phyloP scores from a whole-genome alignment of 2,888 invertebrate genomes.

The Drosophila incognita region DNA sequence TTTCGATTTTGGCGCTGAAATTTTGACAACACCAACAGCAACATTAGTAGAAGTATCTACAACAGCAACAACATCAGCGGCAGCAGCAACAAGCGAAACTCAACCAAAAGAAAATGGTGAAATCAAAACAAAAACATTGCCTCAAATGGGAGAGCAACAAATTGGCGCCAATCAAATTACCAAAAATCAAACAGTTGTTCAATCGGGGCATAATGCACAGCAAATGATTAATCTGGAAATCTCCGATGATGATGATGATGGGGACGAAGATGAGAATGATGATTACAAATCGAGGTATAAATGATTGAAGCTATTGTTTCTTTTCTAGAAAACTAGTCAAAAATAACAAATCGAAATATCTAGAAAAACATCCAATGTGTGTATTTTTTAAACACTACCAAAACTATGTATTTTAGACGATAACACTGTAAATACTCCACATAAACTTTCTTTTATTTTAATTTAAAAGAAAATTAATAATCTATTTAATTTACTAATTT shows the following conservation, averaged over 20 bases:
- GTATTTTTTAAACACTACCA: background rate
- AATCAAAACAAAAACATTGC: constrained; percentile 79
- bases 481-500: background rate
- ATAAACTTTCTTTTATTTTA: background rate
- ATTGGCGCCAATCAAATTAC: constrained; percentile 68
- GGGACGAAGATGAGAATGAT: constrained; percentile 54
- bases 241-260: constrained; percentile 62
- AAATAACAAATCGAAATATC: background rate
- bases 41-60: constrained; percentile 22
- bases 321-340: background rate
- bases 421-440: background rate
- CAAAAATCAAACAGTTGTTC: constrained; percentile 17
- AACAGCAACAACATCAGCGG: constrained; percentile 25
- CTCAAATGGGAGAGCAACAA: constrained; percentile 67
- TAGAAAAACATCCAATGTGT: background rate
- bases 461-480: background rate
- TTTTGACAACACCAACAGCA: constrained; percentile 66
- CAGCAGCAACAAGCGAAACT: constrained; percentile 66
- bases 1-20: constrained; percentile 83
- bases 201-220: constrained; percentile 13
- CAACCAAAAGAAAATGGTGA: constrained; percentile 67
- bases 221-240: constrained; percentile 31
- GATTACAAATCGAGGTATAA: constrained; percentile 42
- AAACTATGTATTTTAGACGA: background rate
- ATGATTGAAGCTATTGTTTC: background rate